Base-by-base conservation (phyloP, 2,888 invertebrate genomes). In the Dione vanillae region DNA sequence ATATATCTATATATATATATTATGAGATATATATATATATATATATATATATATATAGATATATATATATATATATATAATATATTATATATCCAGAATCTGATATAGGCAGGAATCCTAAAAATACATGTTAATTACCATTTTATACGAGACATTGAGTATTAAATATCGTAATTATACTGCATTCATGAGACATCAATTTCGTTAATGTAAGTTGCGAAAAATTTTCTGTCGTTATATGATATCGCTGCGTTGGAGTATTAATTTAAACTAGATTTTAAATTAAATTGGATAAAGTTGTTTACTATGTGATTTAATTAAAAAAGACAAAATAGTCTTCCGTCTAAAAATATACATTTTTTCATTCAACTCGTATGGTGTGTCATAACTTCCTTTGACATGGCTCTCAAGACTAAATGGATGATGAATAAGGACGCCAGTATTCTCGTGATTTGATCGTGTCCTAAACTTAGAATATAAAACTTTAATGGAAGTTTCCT, bases 161-260 rank as follows among this genome's bases (percentile, higher is more conserved):
- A 61, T 61, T 45, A 61, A 59, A 61, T 61, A 61, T 61, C 43
- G 20, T 43, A 43, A 27, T 43, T 14, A 27, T 27, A 43, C 14
- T 61, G 59, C 59, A 61, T n/a, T 27, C 59, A 27, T 27, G 43
- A 14, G 43, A 61, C 27, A 10, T 45, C 59, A 45, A 61, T 61
- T 59, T 45, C 20, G 43, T 61, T 61, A 61, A 61, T 61, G 59
- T 27, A 61, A 61, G 59, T 45, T 27, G 59, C n/a, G 20, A 45
- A 61, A 45, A 61, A 43, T 14, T 61, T 11, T 37, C 27, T 20
- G 59, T 61, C 43, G 43, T 19, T 61, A n/a, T 40, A 59, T n/a
- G 59, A 27, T 27, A 8, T 61, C 14, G n/a, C 37, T 37, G n/a
- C 35, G 54, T n/a, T n/a, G 1, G 11, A 12, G 20, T 20, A 43